A percentile compares a stretch with the other conserved stretches of the same genome.
These are phyloP conservation scores for Clistopyga incitator DNA, from an alignment of 2,888 invertebrate genomes.

Conservation along the genomic window DNA sequence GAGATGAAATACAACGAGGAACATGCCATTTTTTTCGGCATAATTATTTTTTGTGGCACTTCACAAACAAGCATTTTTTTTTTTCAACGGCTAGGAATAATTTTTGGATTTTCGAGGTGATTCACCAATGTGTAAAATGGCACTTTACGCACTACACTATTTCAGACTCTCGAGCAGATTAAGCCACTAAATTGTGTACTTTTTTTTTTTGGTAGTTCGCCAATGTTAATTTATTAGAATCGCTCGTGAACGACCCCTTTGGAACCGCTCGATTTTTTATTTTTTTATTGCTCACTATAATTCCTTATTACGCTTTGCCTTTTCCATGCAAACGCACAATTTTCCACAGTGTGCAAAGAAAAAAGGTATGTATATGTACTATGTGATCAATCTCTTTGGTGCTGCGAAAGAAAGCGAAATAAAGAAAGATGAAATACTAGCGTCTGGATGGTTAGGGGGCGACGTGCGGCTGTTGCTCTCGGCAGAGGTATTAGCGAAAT, in stretches of 20 bases:
- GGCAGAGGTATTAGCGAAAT: conserved; percentile 63
- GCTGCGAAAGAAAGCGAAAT: conserved; percentile 40
- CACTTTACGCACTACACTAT: no score
- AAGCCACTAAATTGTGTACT: no score
- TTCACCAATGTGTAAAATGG: no score
- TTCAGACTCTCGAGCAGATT: no score
- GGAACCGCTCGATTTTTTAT: background rate
- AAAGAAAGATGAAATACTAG: conserved; percentile 60
- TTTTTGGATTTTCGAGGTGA: no score
- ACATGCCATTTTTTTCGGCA: background rate
- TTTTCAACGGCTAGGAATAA: background rate
- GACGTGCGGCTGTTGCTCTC: conserved; percentile 43
- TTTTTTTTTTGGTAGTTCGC: no score
- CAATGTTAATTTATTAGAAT: no score
- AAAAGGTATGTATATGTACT: conserved; percentile 9
- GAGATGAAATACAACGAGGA: conserved; percentile 2
- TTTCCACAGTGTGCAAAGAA: background rate
- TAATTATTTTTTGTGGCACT: background rate
- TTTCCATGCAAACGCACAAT: background rate
- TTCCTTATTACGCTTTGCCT: background rate
- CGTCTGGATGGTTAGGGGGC: conserved; percentile 21
- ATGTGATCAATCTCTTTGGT: conserved; percentile 32
- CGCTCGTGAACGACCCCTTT: no score
- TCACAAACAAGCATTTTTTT: background rate
- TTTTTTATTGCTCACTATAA: background rate